phyloP scores from a whole-genome alignment of 2,888 invertebrate genomes.

The Anthrax anthrax region DNA sequence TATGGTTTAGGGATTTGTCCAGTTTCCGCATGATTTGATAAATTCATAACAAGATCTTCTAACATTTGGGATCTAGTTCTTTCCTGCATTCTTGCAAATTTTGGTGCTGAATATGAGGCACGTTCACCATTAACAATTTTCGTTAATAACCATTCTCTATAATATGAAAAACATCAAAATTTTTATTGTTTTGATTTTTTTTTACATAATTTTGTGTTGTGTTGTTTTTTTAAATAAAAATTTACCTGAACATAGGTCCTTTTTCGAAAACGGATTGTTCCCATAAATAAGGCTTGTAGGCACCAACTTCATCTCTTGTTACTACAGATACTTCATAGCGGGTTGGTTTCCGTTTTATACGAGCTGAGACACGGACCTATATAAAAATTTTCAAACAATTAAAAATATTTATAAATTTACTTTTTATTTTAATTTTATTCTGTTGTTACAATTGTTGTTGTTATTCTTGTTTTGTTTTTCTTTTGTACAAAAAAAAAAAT shows the following conservation, averaged over 20 bases:
- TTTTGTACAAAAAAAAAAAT: too few species aligned
- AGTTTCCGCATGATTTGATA: constrained; percentile 88
- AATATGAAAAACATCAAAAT: neutral
- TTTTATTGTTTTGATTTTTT: neutral
- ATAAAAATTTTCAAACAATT: neutral
- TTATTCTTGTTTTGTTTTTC: too few species aligned
- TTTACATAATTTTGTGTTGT: neutral
- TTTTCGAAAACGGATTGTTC: constrained; percentile 89
- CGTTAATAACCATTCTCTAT: constrained; percentile 75
- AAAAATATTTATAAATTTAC: too few species aligned
- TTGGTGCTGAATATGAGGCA: constrained; percentile 87
- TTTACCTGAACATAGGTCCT: constrained; percentile 78
- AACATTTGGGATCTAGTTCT: constrained; percentile 86
- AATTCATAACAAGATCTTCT: constrained; percentile 84
- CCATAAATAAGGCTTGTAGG: constrained; percentile 91
- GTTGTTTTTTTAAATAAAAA: neutral
- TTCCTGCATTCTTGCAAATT: constrained; percentile 90
- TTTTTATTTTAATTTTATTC: too few species aligned
- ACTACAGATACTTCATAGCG: constrained; percentile 86
- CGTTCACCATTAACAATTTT: constrained; percentile 90
- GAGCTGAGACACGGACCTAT: constrained; percentile 71
- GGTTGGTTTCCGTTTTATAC: constrained; percentile 72
- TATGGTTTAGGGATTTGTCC: constrained; percentile 93
- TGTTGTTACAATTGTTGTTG: too few species aligned
- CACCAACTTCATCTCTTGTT: constrained; percentile 86